Percentiles rank a stretch among this genome's conserved stretches.
Conservation (phyloP, 2,113 vertebrate species). For the Ictalurus furcatus region DNA sequence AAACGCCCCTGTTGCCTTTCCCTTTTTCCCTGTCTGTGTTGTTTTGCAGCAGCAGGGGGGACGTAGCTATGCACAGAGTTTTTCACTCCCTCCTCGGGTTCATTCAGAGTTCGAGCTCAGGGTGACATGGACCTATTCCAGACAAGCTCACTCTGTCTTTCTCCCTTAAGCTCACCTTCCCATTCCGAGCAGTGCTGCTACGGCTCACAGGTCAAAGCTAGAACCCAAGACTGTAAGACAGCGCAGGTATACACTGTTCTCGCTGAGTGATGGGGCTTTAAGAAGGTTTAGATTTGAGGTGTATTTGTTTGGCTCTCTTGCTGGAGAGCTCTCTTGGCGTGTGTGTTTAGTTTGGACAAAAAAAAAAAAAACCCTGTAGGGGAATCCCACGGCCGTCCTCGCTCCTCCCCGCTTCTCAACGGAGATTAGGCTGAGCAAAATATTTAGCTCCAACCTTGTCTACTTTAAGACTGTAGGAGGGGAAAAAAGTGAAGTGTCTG, state of each 20-base stretch:
- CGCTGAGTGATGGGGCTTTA: slow-evolving; percentile 25
- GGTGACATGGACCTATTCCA: slow-evolving; percentile 88
- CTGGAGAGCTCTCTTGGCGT: slow-evolving; percentile 17
- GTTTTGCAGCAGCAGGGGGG: slow-evolving; percentile 58
- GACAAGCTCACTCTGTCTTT: slow-evolving; percentile 67
- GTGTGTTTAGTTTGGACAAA: slow-evolving; percentile 42
- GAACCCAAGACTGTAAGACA: slow-evolving; percentile 10
- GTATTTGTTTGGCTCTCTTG: slow-evolving; percentile 40
- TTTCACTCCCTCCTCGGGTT: slow-evolving; percentile 79
- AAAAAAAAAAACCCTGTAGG: slow-evolving; percentile 36
- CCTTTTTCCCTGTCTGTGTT: slow-evolving; percentile 50
- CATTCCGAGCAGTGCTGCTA: neutral
- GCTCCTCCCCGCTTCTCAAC: slow-evolving; percentile 12
- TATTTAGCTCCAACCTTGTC: slow-evolving; percentile 27
- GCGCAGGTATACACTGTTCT: slow-evolving; percentile 27
- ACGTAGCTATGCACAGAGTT: slow-evolving; percentile 70
- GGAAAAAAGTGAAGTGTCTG: neutral
- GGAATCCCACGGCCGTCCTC: slow-evolving; percentile 30
- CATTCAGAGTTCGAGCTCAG: slow-evolving; percentile 95
- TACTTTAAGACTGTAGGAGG: neutral
- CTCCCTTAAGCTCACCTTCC: slow-evolving; percentile 54
- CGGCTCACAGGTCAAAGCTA: slow-evolving; percentile 15
- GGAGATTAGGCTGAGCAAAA: slow-evolving; percentile 32
- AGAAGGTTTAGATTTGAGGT: slow-evolving; percentile 24
- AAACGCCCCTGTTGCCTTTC: slow-evolving; percentile 65